Percentiles rank a stretch among this genome's conserved stretches.
These are phyloP conservation scores for Cheilosia soror DNA, from an alignment of 2,888 invertebrate genomes.

Conservation along the genomic window DNA sequence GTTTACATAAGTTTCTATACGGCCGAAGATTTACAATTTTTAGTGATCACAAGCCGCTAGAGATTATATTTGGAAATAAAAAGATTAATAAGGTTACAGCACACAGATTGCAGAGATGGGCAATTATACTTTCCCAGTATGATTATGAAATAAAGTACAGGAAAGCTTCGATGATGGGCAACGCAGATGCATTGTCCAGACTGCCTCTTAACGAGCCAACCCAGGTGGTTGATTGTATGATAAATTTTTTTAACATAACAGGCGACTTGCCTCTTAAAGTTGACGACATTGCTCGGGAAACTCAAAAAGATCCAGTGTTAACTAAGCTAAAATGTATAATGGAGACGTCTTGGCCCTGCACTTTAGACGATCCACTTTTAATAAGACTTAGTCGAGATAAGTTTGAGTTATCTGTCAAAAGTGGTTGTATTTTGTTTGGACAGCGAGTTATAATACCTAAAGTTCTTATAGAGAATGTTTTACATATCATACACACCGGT, in stretches of 20 bases:
- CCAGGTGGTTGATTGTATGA: neutral
- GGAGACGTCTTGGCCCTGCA: neutral
- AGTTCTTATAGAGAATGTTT: neutral
- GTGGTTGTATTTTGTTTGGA: neutral
- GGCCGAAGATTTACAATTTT: constrained; percentile 19
- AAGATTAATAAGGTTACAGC: constrained; percentile 22
- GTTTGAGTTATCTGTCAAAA: neutral
- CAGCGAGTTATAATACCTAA: neutral
- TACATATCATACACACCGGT: neutral
- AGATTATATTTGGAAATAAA: constrained; percentile 21
- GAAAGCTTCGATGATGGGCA: constrained; percentile 4
- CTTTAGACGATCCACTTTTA: neutral
- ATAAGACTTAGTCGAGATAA: neutral
- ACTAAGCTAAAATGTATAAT: neutral
- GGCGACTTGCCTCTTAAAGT: constrained; percentile 4
- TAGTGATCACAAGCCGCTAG: constrained; percentile 30
- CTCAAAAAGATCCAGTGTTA: constrained; percentile 5
- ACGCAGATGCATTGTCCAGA: constrained; percentile 11
- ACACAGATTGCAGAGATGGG: constrained; percentile 12
- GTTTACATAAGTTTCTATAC: constrained; percentile 34
- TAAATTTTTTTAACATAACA: constrained; percentile 1
- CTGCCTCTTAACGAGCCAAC: constrained; percentile 6
- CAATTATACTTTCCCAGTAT: constrained; percentile 7
- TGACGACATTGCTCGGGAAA: constrained; percentile 8
- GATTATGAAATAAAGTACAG: constrained; percentile 13